Evolutionary conservation across 1,140 invertebrate species (phyloP).

Genomic region (Dendrolimus kikuchii): DNA sequence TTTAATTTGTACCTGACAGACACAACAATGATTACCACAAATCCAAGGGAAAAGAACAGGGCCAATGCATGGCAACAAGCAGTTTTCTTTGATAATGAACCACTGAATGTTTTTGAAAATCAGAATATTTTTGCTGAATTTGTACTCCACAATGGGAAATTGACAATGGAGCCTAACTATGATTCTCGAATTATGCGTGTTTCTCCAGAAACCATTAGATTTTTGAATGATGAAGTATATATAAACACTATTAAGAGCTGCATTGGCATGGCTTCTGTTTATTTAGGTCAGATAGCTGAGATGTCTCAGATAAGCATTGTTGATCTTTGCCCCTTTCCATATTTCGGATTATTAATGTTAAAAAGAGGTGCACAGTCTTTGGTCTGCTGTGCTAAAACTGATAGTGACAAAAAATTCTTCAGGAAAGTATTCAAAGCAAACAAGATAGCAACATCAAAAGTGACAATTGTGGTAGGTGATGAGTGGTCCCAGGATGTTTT

Average conservation of each 20-base stretch:
- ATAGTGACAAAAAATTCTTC: slow-evolving; percentile 47
- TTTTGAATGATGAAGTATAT: slow-evolving; percentile 73
- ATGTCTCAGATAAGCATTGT: slow-evolving; percentile 38
- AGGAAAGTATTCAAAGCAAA: slow-evolving; percentile 49
- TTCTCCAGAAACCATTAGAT: slow-evolving; percentile 64
- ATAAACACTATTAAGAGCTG: slow-evolving; percentile 46
- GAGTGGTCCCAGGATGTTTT: slow-evolving; percentile 31
- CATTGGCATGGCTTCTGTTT: slow-evolving; percentile 41
- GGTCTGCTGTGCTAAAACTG: slow-evolving; percentile 45
- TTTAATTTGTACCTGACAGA: slow-evolving; percentile 83
- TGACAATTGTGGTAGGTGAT: slow-evolving; percentile 43
- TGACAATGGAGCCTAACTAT: slow-evolving; percentile 32
- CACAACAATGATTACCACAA: slow-evolving; percentile 73
- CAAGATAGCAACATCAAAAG: slow-evolving; percentile 36
- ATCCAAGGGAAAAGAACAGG: slow-evolving; percentile 62
- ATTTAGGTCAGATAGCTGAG: slow-evolving; percentile 40
- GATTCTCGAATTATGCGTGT: slow-evolving; percentile 42
- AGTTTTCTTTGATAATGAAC: slow-evolving; percentile 74
- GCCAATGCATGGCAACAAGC: slow-evolving; percentile 85
- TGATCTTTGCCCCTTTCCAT: slow-evolving; percentile 65
- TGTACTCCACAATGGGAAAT: slow-evolving; percentile 29
- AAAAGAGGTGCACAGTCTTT: slow-evolving; percentile 51
- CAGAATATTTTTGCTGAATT: slow-evolving; percentile 41
- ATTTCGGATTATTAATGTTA: slow-evolving; percentile 67
- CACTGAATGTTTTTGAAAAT: slow-evolving; percentile 39